Conservation (phyloP, 1,140 invertebrate species). For the Littorina saxatilis region DNA sequence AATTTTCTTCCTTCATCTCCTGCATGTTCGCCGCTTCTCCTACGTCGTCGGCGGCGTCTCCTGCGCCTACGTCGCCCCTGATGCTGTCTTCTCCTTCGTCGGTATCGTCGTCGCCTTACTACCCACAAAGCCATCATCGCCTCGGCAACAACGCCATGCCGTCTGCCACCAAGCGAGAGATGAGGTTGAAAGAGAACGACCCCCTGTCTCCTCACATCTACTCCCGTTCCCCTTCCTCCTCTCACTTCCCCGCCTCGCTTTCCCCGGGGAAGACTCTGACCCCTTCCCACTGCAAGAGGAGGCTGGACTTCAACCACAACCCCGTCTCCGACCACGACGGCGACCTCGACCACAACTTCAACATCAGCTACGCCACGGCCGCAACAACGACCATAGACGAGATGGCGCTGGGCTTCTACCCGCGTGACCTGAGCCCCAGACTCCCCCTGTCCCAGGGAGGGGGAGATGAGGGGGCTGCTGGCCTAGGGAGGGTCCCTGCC, state of each 20-base stretch:
- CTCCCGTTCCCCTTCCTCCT: not conserved
- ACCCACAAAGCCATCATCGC: not conserved
- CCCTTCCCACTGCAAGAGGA: constrained; percentile 48
- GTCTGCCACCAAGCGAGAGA: not conserved
- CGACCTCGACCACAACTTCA: constrained; percentile 61
- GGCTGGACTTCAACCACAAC: constrained; percentile 64
- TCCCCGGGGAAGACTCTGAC: not conserved
- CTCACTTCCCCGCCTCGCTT: not conserved
- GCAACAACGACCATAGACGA: not conserved
- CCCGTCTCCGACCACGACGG: constrained; percentile 48
- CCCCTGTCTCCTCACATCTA: not conserved
- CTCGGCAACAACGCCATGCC: not conserved
- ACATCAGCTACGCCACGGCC: not conserved
- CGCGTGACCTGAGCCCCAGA: not conserved
- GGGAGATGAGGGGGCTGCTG: not conserved
- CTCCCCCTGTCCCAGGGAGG: too few species aligned
- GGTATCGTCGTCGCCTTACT: not conserved
- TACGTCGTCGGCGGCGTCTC: not conserved
- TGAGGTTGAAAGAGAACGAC: constrained; percentile 47
- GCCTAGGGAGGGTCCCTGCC: constrained; percentile 69
- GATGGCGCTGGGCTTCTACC: not conserved
- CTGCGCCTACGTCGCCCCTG: not conserved
- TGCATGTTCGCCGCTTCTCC: not conserved
- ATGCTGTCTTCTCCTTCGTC: not conserved
- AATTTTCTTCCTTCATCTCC: not conserved